phyloP scores from a whole-genome alignment of 2,113 vertebrate species.

The Riparia riparia region DNA sequence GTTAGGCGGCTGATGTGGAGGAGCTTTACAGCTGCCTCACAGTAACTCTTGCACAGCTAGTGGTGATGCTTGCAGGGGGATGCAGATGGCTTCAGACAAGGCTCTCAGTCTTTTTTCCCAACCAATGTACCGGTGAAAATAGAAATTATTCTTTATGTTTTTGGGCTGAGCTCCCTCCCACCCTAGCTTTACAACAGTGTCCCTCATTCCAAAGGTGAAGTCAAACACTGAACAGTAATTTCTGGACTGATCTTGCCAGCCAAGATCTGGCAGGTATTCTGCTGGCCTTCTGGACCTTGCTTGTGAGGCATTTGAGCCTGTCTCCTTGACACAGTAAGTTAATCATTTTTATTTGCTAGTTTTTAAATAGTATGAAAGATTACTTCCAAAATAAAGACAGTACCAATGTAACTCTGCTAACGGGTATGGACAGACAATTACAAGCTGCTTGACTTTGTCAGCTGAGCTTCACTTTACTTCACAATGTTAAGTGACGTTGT shows the following conservation, averaged over 20 bases:
- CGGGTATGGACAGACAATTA: neutral
- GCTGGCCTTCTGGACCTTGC: neutral
- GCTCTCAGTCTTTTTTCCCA: neutral
- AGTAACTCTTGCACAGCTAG: neutral
- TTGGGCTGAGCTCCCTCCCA: neutral
- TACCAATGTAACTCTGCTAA: neutral
- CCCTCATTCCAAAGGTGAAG: neutral
- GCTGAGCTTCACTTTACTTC: neutral
- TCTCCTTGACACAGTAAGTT: neutral
- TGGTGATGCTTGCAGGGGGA: neutral
- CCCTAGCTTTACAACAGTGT: neutral
- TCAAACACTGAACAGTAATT: neutral
- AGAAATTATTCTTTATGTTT: neutral
- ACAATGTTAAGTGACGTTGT: neutral
- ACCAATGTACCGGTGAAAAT: neutral
- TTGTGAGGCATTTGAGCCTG: neutral
- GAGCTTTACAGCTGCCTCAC: neutral
- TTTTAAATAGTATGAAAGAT: neutral
- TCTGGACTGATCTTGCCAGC: neutral
- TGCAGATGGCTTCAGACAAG: neutral
- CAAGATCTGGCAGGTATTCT: neutral
- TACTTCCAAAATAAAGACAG: neutral
- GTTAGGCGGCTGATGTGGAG: neutral
- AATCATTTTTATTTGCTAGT: neutral
- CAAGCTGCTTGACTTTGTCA: neutral